phyloP scores from a whole-genome alignment of 2,888 invertebrate species.

The Morpho helenor region DNA sequence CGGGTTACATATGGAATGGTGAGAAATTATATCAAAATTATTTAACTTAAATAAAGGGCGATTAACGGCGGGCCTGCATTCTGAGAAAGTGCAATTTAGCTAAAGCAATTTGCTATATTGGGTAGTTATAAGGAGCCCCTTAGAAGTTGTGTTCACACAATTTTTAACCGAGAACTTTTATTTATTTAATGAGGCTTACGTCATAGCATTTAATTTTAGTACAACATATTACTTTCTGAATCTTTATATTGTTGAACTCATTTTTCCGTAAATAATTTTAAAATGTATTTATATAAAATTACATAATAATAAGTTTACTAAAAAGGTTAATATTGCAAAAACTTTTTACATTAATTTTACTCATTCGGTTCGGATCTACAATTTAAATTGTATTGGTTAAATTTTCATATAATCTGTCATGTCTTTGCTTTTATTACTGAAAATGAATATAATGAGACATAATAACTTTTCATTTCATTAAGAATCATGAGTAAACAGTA shows the following conservation, averaged over 20 bases:
- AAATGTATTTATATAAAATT: too few species aligned
- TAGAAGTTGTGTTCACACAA: background rate
- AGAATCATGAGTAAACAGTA: slow-evolving; percentile 43
- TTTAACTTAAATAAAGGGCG: slow-evolving; percentile 60
- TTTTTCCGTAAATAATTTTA: too few species aligned
- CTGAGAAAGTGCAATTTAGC: slow-evolving; percentile 48
- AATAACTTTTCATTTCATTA: slow-evolving; percentile 31
- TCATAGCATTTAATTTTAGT: too few species aligned
- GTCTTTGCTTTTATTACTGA: slow-evolving; percentile 8
- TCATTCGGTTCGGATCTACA: background rate
- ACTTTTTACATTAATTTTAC: too few species aligned
- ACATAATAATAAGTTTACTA: too few species aligned
- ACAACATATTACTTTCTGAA: too few species aligned
- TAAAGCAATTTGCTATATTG: slow-evolving; percentile 11
- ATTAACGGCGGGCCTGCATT: slow-evolving; percentile 42
- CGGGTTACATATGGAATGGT: slow-evolving; percentile 49
- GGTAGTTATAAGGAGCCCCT: background rate
- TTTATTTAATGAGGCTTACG: background rate
- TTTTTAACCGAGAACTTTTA: background rate
- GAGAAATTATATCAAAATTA: slow-evolving; percentile 66
- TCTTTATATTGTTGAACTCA: too few species aligned
- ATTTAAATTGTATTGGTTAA: too few species aligned
- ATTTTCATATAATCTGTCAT: background rate
- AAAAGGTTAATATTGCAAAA: too few species aligned
- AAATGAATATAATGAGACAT: slow-evolving; percentile 13